phyloP scores from a whole-genome alignment of 1,140 invertebrate species.

The Halesus radiatus region DNA sequence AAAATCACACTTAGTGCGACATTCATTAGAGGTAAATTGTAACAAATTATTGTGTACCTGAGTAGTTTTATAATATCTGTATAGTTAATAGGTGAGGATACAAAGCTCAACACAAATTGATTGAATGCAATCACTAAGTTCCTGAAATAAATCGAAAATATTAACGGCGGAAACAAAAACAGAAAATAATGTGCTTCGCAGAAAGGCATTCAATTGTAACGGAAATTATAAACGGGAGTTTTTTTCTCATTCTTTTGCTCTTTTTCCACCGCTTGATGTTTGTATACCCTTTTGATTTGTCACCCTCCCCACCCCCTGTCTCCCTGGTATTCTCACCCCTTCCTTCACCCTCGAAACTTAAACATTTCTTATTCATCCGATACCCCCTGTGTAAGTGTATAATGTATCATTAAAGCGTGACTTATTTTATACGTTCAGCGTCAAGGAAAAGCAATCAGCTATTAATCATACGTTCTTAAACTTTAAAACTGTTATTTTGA shows the following conservation, averaged over 20 bases:
- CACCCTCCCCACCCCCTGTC: conserved; percentile 4
- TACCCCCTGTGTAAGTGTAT: no score
- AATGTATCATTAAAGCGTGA: no score
- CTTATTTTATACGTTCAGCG: no score
- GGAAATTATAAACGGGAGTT: conserved; percentile 72
- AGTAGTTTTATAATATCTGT: no score
- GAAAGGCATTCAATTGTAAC: conserved; percentile 67
- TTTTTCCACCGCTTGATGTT: conserved; percentile 41
- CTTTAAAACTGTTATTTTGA: no score
- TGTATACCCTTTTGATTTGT: conserved; percentile 51
- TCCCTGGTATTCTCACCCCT: not conserved
- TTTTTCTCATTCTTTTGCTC: conserved; percentile 56
- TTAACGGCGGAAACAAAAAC: not conserved
- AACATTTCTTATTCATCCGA: not conserved
- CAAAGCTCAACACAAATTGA: not conserved
- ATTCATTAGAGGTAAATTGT: no score
- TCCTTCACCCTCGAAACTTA: conserved; percentile 12
- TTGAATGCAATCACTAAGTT: not conserved
- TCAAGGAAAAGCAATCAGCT: no score
- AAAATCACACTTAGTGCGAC: no score
- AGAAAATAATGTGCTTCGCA: not conserved
- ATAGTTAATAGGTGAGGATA: no score
- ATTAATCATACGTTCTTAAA: no score
- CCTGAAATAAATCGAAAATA: conserved; percentile 32
- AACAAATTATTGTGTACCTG: no score